Evolutionary conservation across 2,113 vertebrate species (phyloP).

Genomic region (Cinclus cinclus): DNA sequence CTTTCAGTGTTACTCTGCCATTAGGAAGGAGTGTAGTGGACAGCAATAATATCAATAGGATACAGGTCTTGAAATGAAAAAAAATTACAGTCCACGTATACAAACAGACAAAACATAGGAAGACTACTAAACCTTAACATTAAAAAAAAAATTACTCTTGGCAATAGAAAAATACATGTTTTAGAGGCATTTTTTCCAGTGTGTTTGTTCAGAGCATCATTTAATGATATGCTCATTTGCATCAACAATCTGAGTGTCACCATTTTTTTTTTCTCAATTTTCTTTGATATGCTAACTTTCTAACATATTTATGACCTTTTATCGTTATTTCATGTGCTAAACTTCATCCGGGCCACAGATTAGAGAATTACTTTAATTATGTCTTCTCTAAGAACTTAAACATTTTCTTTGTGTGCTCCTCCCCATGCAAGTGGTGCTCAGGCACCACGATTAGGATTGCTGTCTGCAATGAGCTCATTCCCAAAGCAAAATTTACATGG

Average conservation of each 20-base stretch:
- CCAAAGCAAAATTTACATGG: conserved; percentile 17
- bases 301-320: conserved; percentile 37
- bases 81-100: conserved; percentile 9
- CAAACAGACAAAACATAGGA: conserved; percentile 31
- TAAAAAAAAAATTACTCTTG: conserved; percentile 5
- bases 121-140: conserved; percentile 37
- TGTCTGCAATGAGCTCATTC: conserved; percentile 7
- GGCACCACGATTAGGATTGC: not conserved
- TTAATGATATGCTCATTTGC: conserved; percentile 51
- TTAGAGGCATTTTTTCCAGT: conserved; percentile 25
- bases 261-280: conserved; percentile 32
- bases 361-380: conserved; percentile 24
- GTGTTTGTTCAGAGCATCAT: conserved; percentile 36
- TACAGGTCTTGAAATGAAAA: conserved; percentile 36
- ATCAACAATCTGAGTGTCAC: conserved; percentile 28
- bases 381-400: not conserved
- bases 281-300: conserved; percentile 58
- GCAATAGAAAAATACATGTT: not conserved
- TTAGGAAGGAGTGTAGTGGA: conserved; percentile 72
- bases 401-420: not conserved
- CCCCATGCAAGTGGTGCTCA: not conserved
- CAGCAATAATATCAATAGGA: conserved; percentile 42
- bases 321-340: conserved; percentile 5
- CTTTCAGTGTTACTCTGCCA: conserved; percentile 68
- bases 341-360: not conserved